Evolutionary conservation across 30 jellyfish, hydroid and myxozoan genomes (phyloP).

Genomic region (Hydractinia echinata): DNA sequence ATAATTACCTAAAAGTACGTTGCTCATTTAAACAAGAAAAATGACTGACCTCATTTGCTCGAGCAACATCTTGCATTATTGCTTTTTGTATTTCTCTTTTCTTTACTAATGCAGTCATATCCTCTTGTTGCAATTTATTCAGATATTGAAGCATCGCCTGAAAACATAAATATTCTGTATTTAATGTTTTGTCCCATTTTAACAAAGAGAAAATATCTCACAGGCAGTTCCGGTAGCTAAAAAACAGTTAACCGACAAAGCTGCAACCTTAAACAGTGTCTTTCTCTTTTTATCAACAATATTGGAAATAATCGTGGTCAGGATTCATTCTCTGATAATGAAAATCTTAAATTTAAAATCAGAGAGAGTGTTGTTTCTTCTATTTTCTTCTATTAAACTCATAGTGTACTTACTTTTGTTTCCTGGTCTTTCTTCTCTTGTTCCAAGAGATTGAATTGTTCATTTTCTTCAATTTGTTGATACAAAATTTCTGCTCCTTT

Average conservation of each 20-base stretch:
- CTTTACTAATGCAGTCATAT: conserved; percentile 69
- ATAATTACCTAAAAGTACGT: too few relatives aligned
- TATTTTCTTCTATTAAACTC: background rate
- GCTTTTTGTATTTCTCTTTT: conserved; percentile 72
- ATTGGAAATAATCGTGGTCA: too few relatives aligned
- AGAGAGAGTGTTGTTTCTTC: too few relatives aligned
- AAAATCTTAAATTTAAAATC: too few relatives aligned
- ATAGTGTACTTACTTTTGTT: conserved; percentile 55
- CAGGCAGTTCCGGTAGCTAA: too few relatives aligned
- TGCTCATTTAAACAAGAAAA: background rate
- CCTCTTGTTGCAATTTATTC: conserved; percentile 85
- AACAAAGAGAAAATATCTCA: background rate
- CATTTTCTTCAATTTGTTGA: conserved; percentile 75
- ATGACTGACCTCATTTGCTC: conserved; percentile 69
- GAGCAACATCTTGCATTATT: conserved; percentile 90
- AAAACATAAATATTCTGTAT: background rate
- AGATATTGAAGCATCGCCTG: conserved; percentile 96
- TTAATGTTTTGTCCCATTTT: background rate
- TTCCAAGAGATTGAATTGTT: conserved; percentile 64
- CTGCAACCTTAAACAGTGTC: too few relatives aligned
- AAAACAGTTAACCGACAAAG: too few relatives aligned
- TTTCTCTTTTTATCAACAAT: too few relatives aligned
- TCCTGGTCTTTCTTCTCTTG: conserved; percentile 93
- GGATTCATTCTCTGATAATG: too few relatives aligned
- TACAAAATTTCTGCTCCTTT: conserved; percentile 85